Percentiles rank a stretch among this genome's conserved stretches.
Conservation (phyloP, 1,140 invertebrate species). For the Pogonus chalceus region DNA sequence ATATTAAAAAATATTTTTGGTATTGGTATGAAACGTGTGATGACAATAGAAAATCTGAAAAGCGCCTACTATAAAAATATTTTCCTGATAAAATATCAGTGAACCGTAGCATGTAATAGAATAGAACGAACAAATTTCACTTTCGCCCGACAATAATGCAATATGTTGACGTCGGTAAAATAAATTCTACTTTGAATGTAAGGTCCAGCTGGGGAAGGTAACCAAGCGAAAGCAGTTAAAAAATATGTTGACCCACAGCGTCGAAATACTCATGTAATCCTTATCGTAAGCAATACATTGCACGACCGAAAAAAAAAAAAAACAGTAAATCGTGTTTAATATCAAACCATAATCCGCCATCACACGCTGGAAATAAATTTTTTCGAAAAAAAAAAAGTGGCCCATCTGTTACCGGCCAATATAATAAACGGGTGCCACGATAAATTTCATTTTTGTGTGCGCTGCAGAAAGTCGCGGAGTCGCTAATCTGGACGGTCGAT, state of each 20-base stretch:
- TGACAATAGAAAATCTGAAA: too few relatives aligned
- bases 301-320: neutral
- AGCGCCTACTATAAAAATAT: too few relatives aligned
- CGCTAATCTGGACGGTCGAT: neutral
- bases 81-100: too few relatives aligned
- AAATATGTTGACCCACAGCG: neutral
- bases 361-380: neutral
- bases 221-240: too few relatives aligned
- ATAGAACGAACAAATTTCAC: too few relatives aligned
- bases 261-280: neutral
- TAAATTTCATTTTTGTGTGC: slow-evolving; percentile 19
- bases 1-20: too few relatives aligned
- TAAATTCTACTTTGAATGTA: too few relatives aligned
- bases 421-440: slow-evolving; percentile 16
- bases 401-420: slow-evolving; percentile 15
- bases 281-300: neutral
- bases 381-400: neutral
- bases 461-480: slow-evolving; percentile 19
- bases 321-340: slow-evolving; percentile 5
- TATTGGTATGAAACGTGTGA: too few relatives aligned
- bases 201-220: too few relatives aligned
- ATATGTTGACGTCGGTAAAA: too few relatives aligned
- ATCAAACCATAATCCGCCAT: neutral
- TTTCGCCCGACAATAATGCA: too few relatives aligned
- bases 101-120: too few relatives aligned